phyloP scores from a whole-genome alignment of 2,888 invertebrate species.

The Dusona sp. region DNA sequence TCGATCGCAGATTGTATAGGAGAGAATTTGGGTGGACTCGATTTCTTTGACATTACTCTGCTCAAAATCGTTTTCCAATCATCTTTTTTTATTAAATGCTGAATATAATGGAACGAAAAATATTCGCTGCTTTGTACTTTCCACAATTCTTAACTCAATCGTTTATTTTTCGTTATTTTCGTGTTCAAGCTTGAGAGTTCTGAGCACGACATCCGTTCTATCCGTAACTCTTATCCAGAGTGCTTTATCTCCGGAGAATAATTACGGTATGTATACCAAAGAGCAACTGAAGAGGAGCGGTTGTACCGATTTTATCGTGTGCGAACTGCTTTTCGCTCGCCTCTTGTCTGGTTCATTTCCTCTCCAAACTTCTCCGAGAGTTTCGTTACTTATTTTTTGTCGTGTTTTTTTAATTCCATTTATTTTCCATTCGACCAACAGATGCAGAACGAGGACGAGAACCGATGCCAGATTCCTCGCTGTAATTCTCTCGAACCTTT shows the following conservation, averaged over 20 bases:
- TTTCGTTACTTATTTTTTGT: slow-evolving; percentile 33
- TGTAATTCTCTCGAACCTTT: slow-evolving; percentile 39
- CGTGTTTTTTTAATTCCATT: slow-evolving; percentile 29
- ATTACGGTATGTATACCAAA: slow-evolving; percentile 44
- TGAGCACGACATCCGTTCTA: slow-evolving; percentile 59
- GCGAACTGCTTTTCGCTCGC: slow-evolving; percentile 58
- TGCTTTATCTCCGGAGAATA: slow-evolving; percentile 63
- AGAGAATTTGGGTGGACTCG: background rate
- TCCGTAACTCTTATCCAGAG: slow-evolving; percentile 44
- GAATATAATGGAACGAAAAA: background rate
- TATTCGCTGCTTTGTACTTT: background rate
- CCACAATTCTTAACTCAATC: background rate
- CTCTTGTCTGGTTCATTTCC: slow-evolving; percentile 64
- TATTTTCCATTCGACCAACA: slow-evolving; percentile 42
- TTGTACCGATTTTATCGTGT: slow-evolving; percentile 62
- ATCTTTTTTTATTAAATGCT: background rate
- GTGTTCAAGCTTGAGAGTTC: slow-evolving; percentile 29
- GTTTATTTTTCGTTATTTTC: slow-evolving; percentile 21
- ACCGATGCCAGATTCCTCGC: slow-evolving; percentile 35
- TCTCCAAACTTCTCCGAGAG: slow-evolving; percentile 52
- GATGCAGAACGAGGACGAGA: slow-evolving; percentile 54
- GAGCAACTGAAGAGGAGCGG: slow-evolving; percentile 24
- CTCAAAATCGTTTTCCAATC: too few relatives aligned
- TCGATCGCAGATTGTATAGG: too few relatives aligned
- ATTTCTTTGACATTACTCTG: background rate